Base-by-base conservation (phyloP, 2,113 vertebrate species). In the Lamprotornis superbus region DNA sequence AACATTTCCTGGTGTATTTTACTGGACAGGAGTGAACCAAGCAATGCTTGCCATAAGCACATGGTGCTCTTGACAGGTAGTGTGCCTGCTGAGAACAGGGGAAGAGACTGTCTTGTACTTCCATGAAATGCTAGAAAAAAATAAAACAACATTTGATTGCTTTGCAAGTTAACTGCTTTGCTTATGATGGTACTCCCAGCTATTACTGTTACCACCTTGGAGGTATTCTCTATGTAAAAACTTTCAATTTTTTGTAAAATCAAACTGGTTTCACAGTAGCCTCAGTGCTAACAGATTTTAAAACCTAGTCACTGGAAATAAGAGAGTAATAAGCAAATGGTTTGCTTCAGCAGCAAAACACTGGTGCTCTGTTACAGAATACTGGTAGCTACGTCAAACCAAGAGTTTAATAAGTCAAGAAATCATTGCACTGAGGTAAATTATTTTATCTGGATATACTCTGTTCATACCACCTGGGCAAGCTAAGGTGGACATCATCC, bases 71-170 rank as follows among this genome's bases (percentile, higher is more conserved):
- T 18, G 81, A 21, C 4, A 87, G 69, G 91, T 33, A 61, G 10
- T 44, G 94, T 40, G 71, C 19, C 49, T 89, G 96, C 31, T 4
- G 23, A 84, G 86, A 84, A 46, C 35, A 40, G 15, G 81, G 42
- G 12, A 63, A 77, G 49, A 55, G 12, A 28, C 6, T 68, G 15
- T 81, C 88, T 81, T 93, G 94, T 44, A 23, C 60, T 75, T 96
- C 90, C 25, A 80, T 69, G 85, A 91, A 85, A 71, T 39, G 73
- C 98, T 98, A 70, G 81, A 63, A 93, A 96, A 90, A 94, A 92
- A 24, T 2, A 40, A 86, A 63, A 21, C 30, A 65, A 61, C 30
- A 84, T 20, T 37, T 69, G 50, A 78, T 49, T 78, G 33, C 44
- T 76, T 70, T 67, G 42, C 64, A 87, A n/a, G 16, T 67, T 63